Conservation (phyloP, 2,113 vertebrate species). For the Hylia prasina region DNA sequence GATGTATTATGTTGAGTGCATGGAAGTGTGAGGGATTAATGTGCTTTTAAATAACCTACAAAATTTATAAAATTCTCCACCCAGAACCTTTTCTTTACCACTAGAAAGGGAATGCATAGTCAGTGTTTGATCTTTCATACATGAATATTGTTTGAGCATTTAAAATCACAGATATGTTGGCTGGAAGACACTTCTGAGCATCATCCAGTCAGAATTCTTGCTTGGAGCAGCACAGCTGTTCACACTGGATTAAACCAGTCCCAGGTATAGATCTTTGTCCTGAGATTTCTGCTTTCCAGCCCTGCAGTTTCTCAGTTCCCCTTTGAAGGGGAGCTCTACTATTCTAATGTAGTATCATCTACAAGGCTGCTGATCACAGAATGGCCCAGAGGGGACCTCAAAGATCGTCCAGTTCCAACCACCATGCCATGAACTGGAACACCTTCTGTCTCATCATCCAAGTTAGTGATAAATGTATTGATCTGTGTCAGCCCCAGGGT, state of each 20-base stretch:
- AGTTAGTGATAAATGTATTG: neutral
- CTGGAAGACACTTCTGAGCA: neutral
- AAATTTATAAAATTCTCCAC: neutral
- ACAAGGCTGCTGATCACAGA: neutral
- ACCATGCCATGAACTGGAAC: neutral
- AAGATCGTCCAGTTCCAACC: neutral
- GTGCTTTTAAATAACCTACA: neutral
- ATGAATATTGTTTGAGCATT: neutral
- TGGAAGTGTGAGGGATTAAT: neutral
- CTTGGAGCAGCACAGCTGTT: neutral
- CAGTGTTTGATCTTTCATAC: neutral
- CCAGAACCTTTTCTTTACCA: neutral
- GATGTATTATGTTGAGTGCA: neutral
- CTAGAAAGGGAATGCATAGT: neutral
- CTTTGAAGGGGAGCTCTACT: neutral
- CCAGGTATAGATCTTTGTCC: neutral
- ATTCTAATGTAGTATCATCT: fast-evolving
- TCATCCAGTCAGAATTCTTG: neutral
- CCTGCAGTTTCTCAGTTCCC: neutral
- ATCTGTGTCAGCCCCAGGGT: neutral
- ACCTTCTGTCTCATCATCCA: neutral
- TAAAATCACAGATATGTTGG: neutral
- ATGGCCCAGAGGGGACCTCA: neutral
- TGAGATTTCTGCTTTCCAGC: neutral
- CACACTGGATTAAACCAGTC: neutral